phyloP scores from a whole-genome alignment of 2,113 vertebrate species.

The Syrrhaptes paradoxus region DNA sequence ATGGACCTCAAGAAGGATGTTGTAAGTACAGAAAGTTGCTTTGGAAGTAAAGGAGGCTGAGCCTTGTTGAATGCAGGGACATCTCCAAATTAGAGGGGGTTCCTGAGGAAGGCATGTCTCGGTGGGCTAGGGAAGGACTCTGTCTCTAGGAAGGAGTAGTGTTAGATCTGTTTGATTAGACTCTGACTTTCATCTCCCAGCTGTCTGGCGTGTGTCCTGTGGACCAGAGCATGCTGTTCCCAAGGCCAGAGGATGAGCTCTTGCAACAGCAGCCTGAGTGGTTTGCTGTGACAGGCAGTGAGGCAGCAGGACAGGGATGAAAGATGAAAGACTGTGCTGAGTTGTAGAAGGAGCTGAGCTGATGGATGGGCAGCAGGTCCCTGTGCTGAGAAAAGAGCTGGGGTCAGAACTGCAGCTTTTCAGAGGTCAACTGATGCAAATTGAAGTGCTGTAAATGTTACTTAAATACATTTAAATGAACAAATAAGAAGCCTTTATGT shows the following conservation, averaged over 20 bases:
- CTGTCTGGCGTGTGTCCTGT: conserved; percentile 73
- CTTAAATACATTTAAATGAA: not conserved
- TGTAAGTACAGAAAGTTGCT: not conserved
- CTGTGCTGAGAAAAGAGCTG: not conserved
- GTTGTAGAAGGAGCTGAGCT: not conserved
- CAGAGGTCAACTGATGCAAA: not conserved
- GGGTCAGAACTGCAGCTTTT: not conserved
- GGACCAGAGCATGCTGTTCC: conserved; percentile 74
- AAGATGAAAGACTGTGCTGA: too few species aligned
- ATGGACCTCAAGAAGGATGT: not conserved
- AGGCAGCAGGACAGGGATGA: not conserved
- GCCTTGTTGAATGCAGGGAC: not conserved
- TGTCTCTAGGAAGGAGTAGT: not conserved
- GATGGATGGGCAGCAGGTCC: not conserved
- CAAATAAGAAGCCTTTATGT: not conserved
- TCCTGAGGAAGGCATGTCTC: not conserved
- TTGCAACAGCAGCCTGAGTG: conserved; percentile 26
- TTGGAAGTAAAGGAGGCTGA: not conserved
- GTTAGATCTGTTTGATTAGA: not conserved
- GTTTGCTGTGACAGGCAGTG: not conserved
- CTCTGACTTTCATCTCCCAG: not conserved
- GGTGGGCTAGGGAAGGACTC: not conserved
- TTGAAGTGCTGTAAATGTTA: not conserved
- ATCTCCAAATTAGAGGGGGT: not conserved
- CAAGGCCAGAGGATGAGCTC: conserved; percentile 68